phyloP scores from a whole-genome alignment of 2,113 vertebrate species.

The Calidris pygmaea region DNA sequence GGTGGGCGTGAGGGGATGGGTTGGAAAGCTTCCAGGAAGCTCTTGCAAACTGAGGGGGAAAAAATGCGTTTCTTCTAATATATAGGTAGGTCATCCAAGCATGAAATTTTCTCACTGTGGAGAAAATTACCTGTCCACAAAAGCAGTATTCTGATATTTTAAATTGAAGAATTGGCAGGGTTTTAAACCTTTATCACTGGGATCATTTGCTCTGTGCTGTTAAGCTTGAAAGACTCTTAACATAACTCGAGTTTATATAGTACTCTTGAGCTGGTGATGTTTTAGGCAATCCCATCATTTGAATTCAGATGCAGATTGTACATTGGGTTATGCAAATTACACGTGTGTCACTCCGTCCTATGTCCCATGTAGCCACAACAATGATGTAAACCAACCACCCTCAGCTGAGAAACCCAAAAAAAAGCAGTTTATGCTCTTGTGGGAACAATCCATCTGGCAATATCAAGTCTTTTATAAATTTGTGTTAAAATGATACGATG shows the following conservation, averaged over 20 bases:
- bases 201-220: not conserved
- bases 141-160: not conserved
- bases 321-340: not conserved
- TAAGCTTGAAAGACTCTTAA: not conserved
- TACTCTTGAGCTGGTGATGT: not conserved
- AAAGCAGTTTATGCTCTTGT: accelerated
- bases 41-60: not conserved
- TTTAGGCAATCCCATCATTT: not conserved
- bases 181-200: not conserved
- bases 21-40: not conserved
- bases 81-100: not conserved
- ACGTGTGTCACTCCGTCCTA: accelerated
- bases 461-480: not conserved
- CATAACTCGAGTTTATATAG: not conserved
- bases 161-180: not conserved
- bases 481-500: not conserved
- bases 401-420: not conserved
- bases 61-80: not conserved
- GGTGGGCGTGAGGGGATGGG: not conserved
- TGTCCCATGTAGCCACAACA: not conserved
- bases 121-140: slow-evolving; percentile 14
- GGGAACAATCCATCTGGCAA: not conserved
- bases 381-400: not conserved
- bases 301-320: not conserved
- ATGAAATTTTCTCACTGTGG: not conserved